phyloP scores from a whole-genome alignment of 2,888 invertebrate genomes.

The Hypselothyrea guttata region DNA sequence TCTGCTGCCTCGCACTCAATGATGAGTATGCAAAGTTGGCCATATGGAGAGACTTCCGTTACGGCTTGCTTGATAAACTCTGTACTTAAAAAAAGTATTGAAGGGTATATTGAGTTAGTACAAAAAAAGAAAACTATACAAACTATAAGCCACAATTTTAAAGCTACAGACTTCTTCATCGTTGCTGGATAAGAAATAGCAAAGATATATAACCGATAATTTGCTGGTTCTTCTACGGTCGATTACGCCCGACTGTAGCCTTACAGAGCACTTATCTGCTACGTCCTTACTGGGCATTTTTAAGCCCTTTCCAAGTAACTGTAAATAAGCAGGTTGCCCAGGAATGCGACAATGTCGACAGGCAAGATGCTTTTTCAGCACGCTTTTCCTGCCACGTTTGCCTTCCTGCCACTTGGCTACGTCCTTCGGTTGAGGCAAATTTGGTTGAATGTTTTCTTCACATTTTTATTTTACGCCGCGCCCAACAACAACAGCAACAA shows the following conservation, averaged over 20 bases:
- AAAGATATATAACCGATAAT: no score
- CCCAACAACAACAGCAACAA: conserved; percentile 44
- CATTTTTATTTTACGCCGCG: conserved; percentile 4
- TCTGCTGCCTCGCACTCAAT: conserved; percentile 23
- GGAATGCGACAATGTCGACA: conserved; percentile 56
- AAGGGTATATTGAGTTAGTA: no score
- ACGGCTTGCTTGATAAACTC: conserved; percentile 7
- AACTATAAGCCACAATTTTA: no score
- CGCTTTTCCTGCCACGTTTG: not conserved
- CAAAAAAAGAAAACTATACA: no score
- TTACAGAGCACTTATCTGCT: no score
- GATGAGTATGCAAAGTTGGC: conserved; percentile 38
- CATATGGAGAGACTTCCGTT: conserved; percentile 51
- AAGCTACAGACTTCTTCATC: no score
- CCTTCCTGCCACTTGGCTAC: no score
- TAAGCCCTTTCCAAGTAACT: conserved; percentile 62
- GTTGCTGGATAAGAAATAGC: no score
- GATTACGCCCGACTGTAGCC: no score
- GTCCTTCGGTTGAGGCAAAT: conserved; percentile 26
- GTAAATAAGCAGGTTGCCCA: conserved; percentile 62
- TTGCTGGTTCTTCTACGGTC: conserved; percentile 32
- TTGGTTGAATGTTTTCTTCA: conserved; percentile 19
- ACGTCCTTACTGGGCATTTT: no score
- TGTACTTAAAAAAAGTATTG: no score
- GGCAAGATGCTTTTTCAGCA: not conserved